Conservation (phyloP, 1,140 invertebrate species). For the Anastrepha obliqua region DNA sequence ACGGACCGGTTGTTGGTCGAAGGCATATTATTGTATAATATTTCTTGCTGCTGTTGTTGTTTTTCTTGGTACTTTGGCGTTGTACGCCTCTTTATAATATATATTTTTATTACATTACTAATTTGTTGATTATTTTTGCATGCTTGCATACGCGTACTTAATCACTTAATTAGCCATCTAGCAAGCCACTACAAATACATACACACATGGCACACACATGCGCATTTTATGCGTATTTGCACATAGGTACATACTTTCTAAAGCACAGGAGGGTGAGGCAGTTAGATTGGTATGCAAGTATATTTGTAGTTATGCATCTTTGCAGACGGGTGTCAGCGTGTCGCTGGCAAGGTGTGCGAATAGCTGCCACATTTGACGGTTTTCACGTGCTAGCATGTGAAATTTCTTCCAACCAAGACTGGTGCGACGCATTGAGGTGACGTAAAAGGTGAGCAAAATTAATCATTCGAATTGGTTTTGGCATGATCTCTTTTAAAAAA, state of each 20-base stretch:
- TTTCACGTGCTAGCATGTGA: not conserved
- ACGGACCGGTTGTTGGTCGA: slow-evolving; percentile 58
- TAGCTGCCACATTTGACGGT: not conserved
- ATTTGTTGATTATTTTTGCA: slow-evolving; percentile 31
- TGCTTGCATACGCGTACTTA: slow-evolving; percentile 63
- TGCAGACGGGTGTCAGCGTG: not conserved
- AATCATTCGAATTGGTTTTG: not conserved
- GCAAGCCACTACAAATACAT: not conserved
- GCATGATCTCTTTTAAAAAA: no score
- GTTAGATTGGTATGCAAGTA: not conserved
- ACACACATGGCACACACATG: not conserved
- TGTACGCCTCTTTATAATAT: slow-evolving; percentile 32
- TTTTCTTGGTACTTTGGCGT: slow-evolving; percentile 10
- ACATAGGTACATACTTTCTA: no score
- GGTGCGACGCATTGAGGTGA: not conserved
- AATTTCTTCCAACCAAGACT: not conserved
- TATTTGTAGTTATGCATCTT: no score
- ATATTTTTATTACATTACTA: slow-evolving; percentile 18
- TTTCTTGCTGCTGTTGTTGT: slow-evolving; percentile 28
- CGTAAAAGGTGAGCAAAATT: not conserved
- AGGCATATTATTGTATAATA: not conserved
- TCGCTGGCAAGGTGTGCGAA: not conserved
- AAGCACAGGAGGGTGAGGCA: not conserved
- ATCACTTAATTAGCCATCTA: slow-evolving; percentile 71
- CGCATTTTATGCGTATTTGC: no score